Percentiles rank a stretch among this genome's conserved stretches.
These are phyloP conservation scores for Parnassius apollo DNA, from an alignment of 2,888 invertebrate genomes.

Conservation along the genomic window DNA sequence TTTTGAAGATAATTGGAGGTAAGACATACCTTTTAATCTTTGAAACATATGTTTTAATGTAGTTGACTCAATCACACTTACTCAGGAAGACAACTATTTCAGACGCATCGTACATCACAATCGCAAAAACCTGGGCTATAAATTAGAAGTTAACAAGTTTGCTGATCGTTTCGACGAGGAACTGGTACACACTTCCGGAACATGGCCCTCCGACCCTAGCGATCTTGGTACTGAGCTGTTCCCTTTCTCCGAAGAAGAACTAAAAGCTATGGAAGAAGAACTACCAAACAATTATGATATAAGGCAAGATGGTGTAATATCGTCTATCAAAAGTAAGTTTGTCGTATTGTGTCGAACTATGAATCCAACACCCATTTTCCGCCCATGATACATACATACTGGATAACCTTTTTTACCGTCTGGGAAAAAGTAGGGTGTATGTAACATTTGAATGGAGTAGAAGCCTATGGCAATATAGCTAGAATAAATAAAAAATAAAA, in stretches of 20 bases:
- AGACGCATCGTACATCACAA: slow-evolving; percentile 47
- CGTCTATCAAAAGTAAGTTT: slow-evolving; percentile 45
- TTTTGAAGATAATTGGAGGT: slow-evolving; percentile 51
- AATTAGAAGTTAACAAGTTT: slow-evolving; percentile 47
- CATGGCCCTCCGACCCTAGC: slow-evolving; percentile 30
- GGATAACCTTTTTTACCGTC: too few species aligned
- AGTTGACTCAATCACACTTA: too few species aligned
- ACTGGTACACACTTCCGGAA: slow-evolving; percentile 36
- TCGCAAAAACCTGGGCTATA: slow-evolving; percentile 44
- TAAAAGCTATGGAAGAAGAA: slow-evolving; percentile 35
- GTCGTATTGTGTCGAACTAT: not conserved
- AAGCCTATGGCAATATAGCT: too few species aligned
- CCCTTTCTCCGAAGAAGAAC: slow-evolving; percentile 37
- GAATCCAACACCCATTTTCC: too few species aligned
- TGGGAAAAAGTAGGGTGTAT: too few species aligned
- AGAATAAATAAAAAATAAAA: too few species aligned
- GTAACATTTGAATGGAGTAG: too few species aligned
- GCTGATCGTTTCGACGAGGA: slow-evolving; percentile 46
- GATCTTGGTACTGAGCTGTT: slow-evolving; percentile 36
- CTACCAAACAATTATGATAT: slow-evolving; percentile 49
- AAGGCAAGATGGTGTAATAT: slow-evolving; percentile 47
- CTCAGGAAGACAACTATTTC: slow-evolving; percentile 8
- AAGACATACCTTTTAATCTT: slow-evolving; percentile 10
- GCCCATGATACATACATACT: too few species aligned
- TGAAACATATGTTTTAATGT: too few species aligned